Percentiles rank a stretch among this genome's conserved stretches.
phyloP scores from a whole-genome alignment of 2,797 vertebrate species.

The Calcarius lapponicus region DNA sequence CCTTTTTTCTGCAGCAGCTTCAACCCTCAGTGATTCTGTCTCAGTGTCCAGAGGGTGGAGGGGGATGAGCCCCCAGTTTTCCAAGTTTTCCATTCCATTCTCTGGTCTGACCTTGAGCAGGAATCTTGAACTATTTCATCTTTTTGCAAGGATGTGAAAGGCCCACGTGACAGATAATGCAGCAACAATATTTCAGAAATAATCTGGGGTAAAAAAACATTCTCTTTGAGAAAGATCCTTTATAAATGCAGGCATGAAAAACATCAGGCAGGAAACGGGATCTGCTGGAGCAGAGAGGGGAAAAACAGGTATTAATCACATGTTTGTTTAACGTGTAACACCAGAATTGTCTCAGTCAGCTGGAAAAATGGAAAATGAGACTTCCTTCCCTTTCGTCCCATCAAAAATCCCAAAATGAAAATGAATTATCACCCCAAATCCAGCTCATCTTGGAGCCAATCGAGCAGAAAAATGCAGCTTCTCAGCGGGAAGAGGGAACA shows the following conservation, averaged over 20 bases:
- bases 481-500: neutral
- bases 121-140: neutral
- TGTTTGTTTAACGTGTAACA: neutral
- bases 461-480: slow-evolving; percentile 6
- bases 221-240: neutral
- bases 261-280: neutral
- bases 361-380: neutral
- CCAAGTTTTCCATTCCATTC: neutral
- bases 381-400: neutral
- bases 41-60: neutral
- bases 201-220: neutral
- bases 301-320: neutral
- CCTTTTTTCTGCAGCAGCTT: neutral
- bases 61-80: neutral
- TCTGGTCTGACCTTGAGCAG: neutral
- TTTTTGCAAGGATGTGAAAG: neutral
- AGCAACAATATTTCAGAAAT: neutral
- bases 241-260: neutral
- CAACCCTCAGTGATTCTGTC: neutral
- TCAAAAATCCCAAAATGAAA: neutral
- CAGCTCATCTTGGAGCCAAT: neutral
- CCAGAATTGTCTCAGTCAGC: neutral
- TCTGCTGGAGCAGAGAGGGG: neutral
- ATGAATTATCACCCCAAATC: neutral
- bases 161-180: neutral